Percentiles rank a stretch among this genome's conserved stretches.
Evolutionary conservation across 53 echinoderm and acorn worm genomes (phyloP).

Genomic region (Actinopyga echinites): DNA sequence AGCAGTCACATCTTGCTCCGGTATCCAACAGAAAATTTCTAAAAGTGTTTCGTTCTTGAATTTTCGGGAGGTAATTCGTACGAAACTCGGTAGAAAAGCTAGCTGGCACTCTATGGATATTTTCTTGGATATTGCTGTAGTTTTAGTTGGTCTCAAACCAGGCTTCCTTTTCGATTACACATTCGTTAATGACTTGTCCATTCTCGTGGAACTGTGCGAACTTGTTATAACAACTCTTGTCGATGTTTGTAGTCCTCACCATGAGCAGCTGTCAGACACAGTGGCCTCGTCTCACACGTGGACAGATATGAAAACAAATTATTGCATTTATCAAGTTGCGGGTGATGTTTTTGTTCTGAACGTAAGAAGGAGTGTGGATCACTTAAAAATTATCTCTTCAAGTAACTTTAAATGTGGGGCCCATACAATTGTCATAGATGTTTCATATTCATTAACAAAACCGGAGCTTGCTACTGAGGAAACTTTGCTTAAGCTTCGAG

Average conservation of each 20-base stretch:
- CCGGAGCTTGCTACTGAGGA: neutral
- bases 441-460: neutral
- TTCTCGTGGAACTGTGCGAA: neutral
- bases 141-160: slow-evolving; percentile 19
- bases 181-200: neutral
- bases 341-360: slow-evolving; percentile 8
- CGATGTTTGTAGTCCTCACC: neutral
- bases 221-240: neutral
- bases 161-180: slow-evolving; percentile 15
- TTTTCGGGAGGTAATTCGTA: neutral
- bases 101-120: neutral
- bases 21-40: neutral
- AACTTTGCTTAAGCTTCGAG: neutral
- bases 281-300: neutral
- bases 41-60: neutral
- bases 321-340: neutral
- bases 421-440: neutral
- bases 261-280: neutral
- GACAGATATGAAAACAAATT: neutral
- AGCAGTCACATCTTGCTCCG: neutral
- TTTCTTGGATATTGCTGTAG: slow-evolving; percentile 9
- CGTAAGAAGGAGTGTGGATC: neutral
- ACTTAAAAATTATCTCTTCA: neutral
- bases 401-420: neutral
- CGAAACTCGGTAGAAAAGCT: neutral